Base-by-base conservation (phyloP, 2,113 vertebrate genomes). In the Lichenostomus cassidix region DNA sequence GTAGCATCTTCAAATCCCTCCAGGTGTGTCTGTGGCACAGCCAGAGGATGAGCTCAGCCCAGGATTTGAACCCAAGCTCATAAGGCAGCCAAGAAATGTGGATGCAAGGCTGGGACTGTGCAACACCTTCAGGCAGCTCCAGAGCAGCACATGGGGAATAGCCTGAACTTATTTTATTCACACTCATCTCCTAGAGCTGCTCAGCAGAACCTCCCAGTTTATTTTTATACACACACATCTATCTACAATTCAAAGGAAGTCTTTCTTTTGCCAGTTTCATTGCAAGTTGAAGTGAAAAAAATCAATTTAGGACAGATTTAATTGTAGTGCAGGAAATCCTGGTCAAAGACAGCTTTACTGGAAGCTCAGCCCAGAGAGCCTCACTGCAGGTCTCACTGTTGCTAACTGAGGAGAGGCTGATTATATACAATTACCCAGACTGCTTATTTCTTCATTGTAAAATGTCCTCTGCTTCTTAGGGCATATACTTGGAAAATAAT, bases 371-470 rank as follows among this genome's bases (percentile, higher is more conserved):
- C 92, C 93, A 75, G 94, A 95, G 71, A 93, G 65, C 41, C 59
- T 87, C 60, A 53, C 71, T 94, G 83, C 92, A 95, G 92, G 49
- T 67, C 90, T 86, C 76, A 4, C 47, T 93, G 93, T 90, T 94
- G 95, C 96, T 97, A 96, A 97, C 56, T 95, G 94, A 92, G 94
- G 93, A 96, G 90, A 89, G 41, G 65, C 15, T 96, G 94, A 97
- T 97, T 96, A 96, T 87, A 96, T 96, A 96, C 96, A 97, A 96
- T 97, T 96, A 96, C 73, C n/a, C 47, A 96, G 93, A 94, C 90
- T 96, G 96, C 94, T 97, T 59, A 96, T 96, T 97, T 96, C 94
- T 96, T 90, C 86, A 82, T 93, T 93, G 90, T 86, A 78, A 75
- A 90, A 78, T 3, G 53, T 53, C 37, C 60, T 71, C 83, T 78